phyloP scores from a whole-genome alignment of 2,113 vertebrate genomes.

The Microtus ochrogaster region DNA sequence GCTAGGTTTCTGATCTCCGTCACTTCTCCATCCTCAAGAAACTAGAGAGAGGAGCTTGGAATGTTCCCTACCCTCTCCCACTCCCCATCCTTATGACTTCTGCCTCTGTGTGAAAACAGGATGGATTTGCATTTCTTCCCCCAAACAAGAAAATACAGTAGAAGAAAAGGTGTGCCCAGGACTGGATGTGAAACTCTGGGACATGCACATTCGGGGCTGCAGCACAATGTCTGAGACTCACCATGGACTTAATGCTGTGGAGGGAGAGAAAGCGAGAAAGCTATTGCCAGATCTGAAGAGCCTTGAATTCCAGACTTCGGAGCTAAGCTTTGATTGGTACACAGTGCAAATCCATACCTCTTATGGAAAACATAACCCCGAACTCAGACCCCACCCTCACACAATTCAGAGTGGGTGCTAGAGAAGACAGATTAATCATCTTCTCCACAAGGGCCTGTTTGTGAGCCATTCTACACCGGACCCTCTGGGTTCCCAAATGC shows the following conservation, averaged over 20 bases:
- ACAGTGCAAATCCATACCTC: conserved; percentile 55
- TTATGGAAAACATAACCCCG: conserved; percentile 61
- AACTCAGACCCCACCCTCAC: background rate
- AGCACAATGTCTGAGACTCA: fast-evolving
- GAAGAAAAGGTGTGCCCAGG: background rate
- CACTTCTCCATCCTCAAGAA: background rate
- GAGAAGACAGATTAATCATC: fast-evolving
- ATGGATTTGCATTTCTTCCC: background rate
- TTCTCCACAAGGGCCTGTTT: background rate
- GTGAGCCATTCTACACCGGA: background rate
- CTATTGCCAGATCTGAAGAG: conserved; percentile 23
- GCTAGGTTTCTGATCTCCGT: background rate
- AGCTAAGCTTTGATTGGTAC: conserved; percentile 63
- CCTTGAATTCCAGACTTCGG: conserved; percentile 60
- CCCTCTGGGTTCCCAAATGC: background rate
- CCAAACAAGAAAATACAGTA: background rate
- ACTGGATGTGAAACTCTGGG: background rate
- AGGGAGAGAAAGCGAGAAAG: background rate
- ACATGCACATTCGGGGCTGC: background rate
- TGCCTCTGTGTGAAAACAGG: background rate
- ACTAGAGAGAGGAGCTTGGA: background rate
- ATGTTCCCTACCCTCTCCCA: background rate
- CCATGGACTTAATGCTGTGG: background rate
- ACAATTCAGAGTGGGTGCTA: background rate
- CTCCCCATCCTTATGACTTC: too few relatives aligned